These are phyloP conservation scores for Neria commutata DNA, from an alignment of 2,888 invertebrate genomes.

Conservation along the genomic window DNA sequence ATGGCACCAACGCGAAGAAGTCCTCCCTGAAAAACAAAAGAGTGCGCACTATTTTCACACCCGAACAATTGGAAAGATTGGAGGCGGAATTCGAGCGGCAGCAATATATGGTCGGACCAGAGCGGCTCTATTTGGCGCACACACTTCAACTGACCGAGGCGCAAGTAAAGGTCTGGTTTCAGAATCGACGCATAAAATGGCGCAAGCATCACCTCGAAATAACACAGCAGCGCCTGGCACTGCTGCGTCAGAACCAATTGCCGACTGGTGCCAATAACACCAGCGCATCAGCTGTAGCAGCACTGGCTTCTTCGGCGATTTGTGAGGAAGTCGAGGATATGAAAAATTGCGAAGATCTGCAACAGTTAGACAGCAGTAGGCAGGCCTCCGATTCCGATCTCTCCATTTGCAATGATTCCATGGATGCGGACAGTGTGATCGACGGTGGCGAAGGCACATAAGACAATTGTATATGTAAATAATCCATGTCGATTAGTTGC, in stretches of 20 bases:
- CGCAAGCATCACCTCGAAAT: constrained; percentile 92
- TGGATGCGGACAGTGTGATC: constrained; percentile 58
- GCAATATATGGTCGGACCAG: constrained; percentile 98
- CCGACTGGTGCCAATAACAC: constrained; percentile 28
- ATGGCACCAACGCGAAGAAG: constrained; percentile 57
- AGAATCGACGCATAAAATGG: constrained; percentile 91
- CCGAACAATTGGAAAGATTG: constrained; percentile 90
- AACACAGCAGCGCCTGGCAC: constrained; percentile 82
- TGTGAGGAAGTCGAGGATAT: constrained; percentile 50
- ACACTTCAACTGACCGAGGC: constrained; percentile 61
- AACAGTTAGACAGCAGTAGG: constrained; percentile 27
- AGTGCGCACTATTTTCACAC: constrained; percentile 95
- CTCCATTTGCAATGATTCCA: constrained; percentile 61
- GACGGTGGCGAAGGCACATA: constrained; percentile 58
- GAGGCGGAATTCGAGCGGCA: constrained; percentile 95
- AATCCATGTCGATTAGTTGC: too few species aligned
- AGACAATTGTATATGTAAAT: constrained; percentile 6
- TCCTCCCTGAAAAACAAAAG: constrained; percentile 74
- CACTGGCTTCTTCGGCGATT: constrained; percentile 7
- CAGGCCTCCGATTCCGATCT: constrained; percentile 58
- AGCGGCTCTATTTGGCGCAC: constrained; percentile 84
- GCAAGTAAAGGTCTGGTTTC: constrained; percentile 90
- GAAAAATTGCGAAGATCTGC: constrained; percentile 42
- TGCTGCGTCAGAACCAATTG: constrained; percentile 61
- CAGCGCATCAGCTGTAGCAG: constrained; percentile 15